Base-by-base conservation (phyloP, 2,888 invertebrate genomes). In the Holacanthella duospinosa region DNA sequence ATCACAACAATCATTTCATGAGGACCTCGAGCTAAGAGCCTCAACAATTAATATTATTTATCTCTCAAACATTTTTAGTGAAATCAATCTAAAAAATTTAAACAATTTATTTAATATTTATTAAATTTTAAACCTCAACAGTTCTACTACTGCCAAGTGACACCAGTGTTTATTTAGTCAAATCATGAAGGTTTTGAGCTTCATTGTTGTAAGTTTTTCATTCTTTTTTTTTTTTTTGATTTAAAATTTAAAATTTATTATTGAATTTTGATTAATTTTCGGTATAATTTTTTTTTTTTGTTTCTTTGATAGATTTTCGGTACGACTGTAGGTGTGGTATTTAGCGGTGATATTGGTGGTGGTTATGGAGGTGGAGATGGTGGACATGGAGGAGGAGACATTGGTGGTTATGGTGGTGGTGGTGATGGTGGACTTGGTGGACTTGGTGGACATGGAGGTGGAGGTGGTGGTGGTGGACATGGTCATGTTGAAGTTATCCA, bases 401-500 rank as follows among this genome's bases (percentile, higher is more conserved):
- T 9, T 4, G 48, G 48, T 21, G 48, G 48, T n/a, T 9, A 48
- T 21, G n/a, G 6, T 48, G 48, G 48, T n/a, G 19, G 21, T n/a
- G 48, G 48, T 48, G 19, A 21, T 21, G 48, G 48, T 21, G 48
- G 48, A n/a, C 16, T 4, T 4, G 4, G 4, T 48, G 48, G 48
- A n/a, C 16, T 9, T n/a, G 48, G 48, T 48, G 48, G 48, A 16
- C 12, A 21, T 4, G 12, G 12, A 4, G 48, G 48, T n/a, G 48
- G 48, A n/a, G 48, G 48, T 4, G 12, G n/a, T 21, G 48, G 48
- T n/a, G 48, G 48, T 48, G 16, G 21, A 4, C 16, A 21, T n/a
- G 48, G 48, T 48, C 48, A 48, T 48, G 48, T 48, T 48, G 48
- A 48, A n/a, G 48, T 48, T 4, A 48, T 48, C 21, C n/a, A 64